Base-by-base conservation (phyloP, 2,888 invertebrate genomes). In the Protodeltote pygarga region DNA sequence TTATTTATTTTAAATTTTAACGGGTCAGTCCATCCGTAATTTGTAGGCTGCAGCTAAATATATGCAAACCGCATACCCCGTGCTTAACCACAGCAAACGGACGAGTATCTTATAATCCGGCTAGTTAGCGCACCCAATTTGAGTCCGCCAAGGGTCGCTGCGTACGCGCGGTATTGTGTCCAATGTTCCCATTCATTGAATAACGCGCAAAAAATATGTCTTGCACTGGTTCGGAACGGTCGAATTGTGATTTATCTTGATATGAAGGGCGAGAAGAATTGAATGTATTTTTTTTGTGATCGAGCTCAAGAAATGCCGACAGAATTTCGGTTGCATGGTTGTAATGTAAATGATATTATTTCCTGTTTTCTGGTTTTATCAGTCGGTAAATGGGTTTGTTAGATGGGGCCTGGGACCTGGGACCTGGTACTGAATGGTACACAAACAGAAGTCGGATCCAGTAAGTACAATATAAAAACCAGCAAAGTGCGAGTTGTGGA, bases 181-280 rank as follows among this genome's bases (percentile, higher is more conserved):
- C n/a, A 67, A 72, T 73, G 65, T 68, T 40, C 57, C 45, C 53
- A 35, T 61, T 65, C 54, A 55, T 29, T 49, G 46, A 28, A 27
- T 21, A 20, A 5, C 13, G 49, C 33, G 45, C 60, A 64, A 62
- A 65, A 65, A 58, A 58, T 46, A 60, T 64, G 54, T 68, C 46
- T 63, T 37, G 49, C 54, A 32, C 13, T 39, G 37, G 35, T 37
- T 9, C 32, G 25, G 45, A 55, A 50, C 45, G 39, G 46, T 50
- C 67, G 60, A 66, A 65, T 53, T 47, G 47, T 64, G 67, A 66
- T 66, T 66, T 66, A 66, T 66, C 24, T 45, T 14, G 21, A 33
- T 33, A 17, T 40, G 11, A 90, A 93, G 93, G 93, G 92, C 92
- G 90, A 69, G 31, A 33, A 29, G 23, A 44, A 58, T 65, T 39